phyloP scores from a whole-genome alignment of 2,888 invertebrate genomes.

The Reticulitermes lucifugus region DNA sequence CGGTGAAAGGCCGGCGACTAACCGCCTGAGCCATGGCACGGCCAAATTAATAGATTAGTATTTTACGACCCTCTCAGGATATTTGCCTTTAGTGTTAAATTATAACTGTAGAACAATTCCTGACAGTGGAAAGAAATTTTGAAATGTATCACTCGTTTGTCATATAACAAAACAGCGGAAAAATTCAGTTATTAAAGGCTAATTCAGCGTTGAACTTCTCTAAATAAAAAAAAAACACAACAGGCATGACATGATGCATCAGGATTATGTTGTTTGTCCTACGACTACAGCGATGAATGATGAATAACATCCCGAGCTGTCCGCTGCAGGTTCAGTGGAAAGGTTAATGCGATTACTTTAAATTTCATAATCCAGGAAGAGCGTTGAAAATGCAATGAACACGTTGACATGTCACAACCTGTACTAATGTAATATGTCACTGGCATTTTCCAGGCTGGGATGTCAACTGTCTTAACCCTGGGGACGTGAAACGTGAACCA shows the following conservation, averaged over 20 bases:
- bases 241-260: neutral
- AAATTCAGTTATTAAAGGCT: too few species aligned
- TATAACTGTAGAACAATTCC: too few species aligned
- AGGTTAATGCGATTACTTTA: slow-evolving; percentile 21
- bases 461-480: neutral
- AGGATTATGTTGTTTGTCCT: neutral
- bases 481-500: too few species aligned
- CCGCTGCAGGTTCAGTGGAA: neutral
- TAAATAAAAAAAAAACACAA: neutral
- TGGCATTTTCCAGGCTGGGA: neutral
- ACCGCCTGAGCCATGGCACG: too few species aligned
- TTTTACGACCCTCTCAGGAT: too few species aligned
- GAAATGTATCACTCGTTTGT: too few species aligned
- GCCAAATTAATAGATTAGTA: too few species aligned
- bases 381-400: slow-evolving; percentile 10
- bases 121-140: too few species aligned
- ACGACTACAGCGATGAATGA: neutral
- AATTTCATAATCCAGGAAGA: slow-evolving; percentile 8
- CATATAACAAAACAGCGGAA: too few species aligned
- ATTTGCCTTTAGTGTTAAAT: too few species aligned
- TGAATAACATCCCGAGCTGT: neutral
- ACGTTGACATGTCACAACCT: slow-evolving; percentile 1
- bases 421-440: slow-evolving; percentile 9
- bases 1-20: too few species aligned
- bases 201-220: too few species aligned